Evolutionary conservation across 53 echinoderm and acorn worm genomes (phyloP).

Genomic region (Apostichopus leukothele): DNA sequence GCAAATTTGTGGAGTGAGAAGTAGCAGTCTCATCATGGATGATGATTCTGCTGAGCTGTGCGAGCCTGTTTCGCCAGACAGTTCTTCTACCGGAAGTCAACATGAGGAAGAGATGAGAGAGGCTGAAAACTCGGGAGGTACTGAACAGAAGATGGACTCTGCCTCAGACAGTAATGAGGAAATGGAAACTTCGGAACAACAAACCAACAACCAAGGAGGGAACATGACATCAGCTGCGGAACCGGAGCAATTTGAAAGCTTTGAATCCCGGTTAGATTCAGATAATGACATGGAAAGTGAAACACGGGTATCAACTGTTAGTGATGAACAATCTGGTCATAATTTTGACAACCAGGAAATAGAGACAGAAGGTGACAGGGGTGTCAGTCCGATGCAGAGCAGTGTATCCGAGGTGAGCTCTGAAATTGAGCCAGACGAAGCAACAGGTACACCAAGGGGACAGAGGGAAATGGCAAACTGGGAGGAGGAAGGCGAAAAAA

Average conservation of each 20-base stretch:
- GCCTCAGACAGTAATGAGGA: conserved; percentile 8
- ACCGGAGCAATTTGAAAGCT: not conserved
- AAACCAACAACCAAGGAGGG: not conserved
- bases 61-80: conserved; percentile 51
- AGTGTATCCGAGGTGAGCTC: conserved; percentile 46
- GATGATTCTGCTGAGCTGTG: conserved; percentile 22
- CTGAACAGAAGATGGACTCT: conserved; percentile 12
- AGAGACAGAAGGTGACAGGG: not conserved
- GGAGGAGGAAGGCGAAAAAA: not conserved
- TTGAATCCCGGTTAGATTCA: conserved; percentile 4
- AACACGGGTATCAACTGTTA: not conserved
- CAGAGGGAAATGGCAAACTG: not conserved
- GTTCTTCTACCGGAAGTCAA: conserved; percentile 38
- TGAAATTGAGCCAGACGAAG: conserved; percentile 9
- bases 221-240: not conserved
- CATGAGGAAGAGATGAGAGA: conserved; percentile 36
- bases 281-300: conserved; percentile 35
- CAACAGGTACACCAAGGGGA: not conserved
- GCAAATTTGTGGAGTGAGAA: not conserved
- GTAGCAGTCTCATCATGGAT: conserved; percentile 6
- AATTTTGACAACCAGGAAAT: not conserved
- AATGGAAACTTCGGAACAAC: not conserved
- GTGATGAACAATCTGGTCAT: not conserved
- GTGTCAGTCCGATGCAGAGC: not conserved
- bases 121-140: conserved; percentile 5